Evolutionary conservation across 2,888 invertebrate genomes (phyloP), one percentile per base, ranked within the genome.

Genomic region (Andrena bucephala): DNA sequence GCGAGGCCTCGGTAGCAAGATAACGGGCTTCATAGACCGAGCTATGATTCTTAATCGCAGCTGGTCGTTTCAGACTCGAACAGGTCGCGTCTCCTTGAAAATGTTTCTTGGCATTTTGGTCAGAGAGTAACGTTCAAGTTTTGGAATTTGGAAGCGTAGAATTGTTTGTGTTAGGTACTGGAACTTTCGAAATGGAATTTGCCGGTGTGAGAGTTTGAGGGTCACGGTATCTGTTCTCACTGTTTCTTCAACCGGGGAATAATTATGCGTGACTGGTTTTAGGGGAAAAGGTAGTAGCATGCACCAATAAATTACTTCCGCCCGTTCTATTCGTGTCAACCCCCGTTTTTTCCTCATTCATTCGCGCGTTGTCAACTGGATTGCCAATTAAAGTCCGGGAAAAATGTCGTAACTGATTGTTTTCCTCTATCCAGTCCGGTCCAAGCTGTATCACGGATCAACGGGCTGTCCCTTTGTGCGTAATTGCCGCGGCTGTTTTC

Each of bases 361-460:
- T 52, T 50, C 36, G 27, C 31, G 5, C 29, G 36, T 42, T 52
- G 63, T 68, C 62, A 74, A 36, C 52, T 8, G 24, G n/a, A 60
- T 63, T 74, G 79, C 54, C 83, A 87, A 85, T 87, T 83, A 87
- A 84, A 66, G 59, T 54, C 54, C 42, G 62, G 73, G 70, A 65
- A 78, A 80, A 84, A 80, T 60, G 71, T 54, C n/a, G 57, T 76
- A 84, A 86, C 77, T 63, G 76, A 78, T 76, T 57, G 36, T 27
- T 24, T 68, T 20, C 29, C n/a, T 24, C 24, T 13, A 3, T 13
- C 50, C 72, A 16, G 7, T 50, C 57, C 60, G 27, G 52, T 63
- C 33, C 42, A 16, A 50, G 67, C 24, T 57, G 36, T 29, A 16
- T 36, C 63, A 36, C 8, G 52, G 24, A 63, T 36, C 72, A 54